Evolutionary conservation across 1,140 invertebrate genomes (phyloP), one percentile per base, ranked within the genome.

Genomic region (Himalopsyche phryganea): DNA sequence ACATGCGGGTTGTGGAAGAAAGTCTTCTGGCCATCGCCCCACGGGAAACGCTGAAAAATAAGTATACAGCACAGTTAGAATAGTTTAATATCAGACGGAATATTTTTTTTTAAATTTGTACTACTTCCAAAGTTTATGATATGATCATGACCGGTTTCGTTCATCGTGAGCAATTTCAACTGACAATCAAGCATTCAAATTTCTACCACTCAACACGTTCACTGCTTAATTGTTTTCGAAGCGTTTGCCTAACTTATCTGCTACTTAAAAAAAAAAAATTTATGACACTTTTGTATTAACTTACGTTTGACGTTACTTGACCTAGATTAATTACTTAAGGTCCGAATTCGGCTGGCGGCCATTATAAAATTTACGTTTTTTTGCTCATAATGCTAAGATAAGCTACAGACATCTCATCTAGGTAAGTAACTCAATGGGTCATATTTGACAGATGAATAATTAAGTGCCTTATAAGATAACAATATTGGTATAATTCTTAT

Each of bases 1-100:
- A 80, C 72, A 65, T 89, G 82, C 49, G 88, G 84, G 74, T 94
- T 94, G 77, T 92, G 89, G 83, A 95, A 93, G 35, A 95, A 73
- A 15, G 81, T 80, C 54, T 87, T 84, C 68, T 89, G 85, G 50
- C 92, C 92, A 76, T 94, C 91, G 61, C 91, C 91, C 92, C 92
- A 95, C 56, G 91, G 92, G 78, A 92, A 95, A 52, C 81, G 75
- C 70, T 87, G 71, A 56, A 75, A 75, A 57, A 58, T 62, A 57
- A 65, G 45, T 23, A 47, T 19, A 58, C 19, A 47, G 11, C 28
- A 23, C n/a, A n/a, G n/a, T n/a, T n/a, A n/a, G n/a, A 15, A 47
- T 47, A n/a, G 28, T 1, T 20, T 19, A 20, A 35, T 7, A 35
- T 7, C n/a, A 35, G 6, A 35, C 33, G 33, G n/a, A n/a, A n/a